These are phyloP conservation scores for Protaetia brevitarsis DNA, from an alignment of 1,140 invertebrate species.

Conservation along the genomic window DNA sequence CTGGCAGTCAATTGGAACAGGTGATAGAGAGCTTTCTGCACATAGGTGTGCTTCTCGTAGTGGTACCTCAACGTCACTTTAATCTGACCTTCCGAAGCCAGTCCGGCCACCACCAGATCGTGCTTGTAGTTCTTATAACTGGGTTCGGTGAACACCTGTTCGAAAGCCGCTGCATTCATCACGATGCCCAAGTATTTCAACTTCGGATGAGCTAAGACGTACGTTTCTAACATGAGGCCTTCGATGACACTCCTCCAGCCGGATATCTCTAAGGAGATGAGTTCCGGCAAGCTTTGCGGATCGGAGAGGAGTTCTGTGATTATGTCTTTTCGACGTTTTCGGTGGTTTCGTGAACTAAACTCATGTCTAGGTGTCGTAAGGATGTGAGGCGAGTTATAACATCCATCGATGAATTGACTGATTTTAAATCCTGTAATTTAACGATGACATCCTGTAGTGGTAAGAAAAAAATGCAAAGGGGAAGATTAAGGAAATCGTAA, in stretches of 20 bases:
- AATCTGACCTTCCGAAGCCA: constrained; percentile 36
- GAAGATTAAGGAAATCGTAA: background rate
- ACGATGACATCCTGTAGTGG: background rate
- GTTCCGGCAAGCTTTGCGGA: constrained; percentile 57
- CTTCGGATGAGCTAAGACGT: constrained; percentile 38
- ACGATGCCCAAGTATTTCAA: constrained; percentile 44
- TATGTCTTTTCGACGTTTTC: constrained; percentile 52
- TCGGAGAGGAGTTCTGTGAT: constrained; percentile 53
- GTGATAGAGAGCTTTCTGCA: constrained; percentile 72
- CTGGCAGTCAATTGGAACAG: constrained; percentile 60
- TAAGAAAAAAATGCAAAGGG: background rate
- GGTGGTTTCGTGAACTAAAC: constrained; percentile 42
- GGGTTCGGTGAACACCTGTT: constrained; percentile 36
- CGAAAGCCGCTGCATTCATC: constrained; percentile 38
- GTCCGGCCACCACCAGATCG: constrained; percentile 40
- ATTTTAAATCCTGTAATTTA: constrained; percentile 25
- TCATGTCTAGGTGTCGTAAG: constrained; percentile 41
- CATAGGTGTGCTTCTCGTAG: constrained; percentile 58
- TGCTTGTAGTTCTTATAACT: constrained; percentile 27
- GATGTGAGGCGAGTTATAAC: constrained; percentile 26
- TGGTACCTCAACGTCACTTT: constrained; percentile 57
- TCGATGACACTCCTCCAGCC: constrained; percentile 52
- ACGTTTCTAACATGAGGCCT: constrained; percentile 32
- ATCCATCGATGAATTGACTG: constrained; percentile 25
- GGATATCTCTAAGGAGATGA: constrained; percentile 68